Base-by-base conservation (phyloP, 1,140 invertebrate species). In the Lepidurus couesii region DNA sequence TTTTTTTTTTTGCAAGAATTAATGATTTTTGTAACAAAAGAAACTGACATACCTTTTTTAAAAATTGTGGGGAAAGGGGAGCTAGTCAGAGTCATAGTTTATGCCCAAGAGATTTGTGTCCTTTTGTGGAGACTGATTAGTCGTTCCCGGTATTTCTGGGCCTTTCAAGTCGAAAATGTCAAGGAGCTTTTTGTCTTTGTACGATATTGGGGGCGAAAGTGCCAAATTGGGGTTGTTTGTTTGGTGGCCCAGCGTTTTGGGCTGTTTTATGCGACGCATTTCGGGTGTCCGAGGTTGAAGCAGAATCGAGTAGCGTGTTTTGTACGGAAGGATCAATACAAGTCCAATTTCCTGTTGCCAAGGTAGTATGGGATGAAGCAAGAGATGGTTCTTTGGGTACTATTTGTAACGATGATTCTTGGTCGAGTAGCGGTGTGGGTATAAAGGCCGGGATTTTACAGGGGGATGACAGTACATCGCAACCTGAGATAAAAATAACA, bases 241-340 rank as follows among this genome's bases (percentile, higher is more conserved):
- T n/a, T 16, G 53, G 7, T 7, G 21, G 16, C 16, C 8, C 16
- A 65, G 53, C 21, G 53, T 65, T 65, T 65, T 21, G 13, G 53
- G 6, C 8, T 65, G 53, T 21, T n/a, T 65, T 13, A 65, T 21
- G 53, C 16, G 53, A 65, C 21, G 53, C 5, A 65, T 65, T 65
- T 21, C 6, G n/a, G 53, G 53, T 65, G 5, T n/a, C n/a, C 21
- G 53, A 21, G 53, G 3, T 65, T 65, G 21, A 13, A 21, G 53
- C 16, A 21, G 21, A 65, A 65, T 21, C 53, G 21, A 65, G 53
- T 21, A 13, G 53, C 6, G 53, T 65, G 53, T 65, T 65, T 65
- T 65, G 53, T 65, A 65, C 53, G 53, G 53, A 21, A 65, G 53
- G n/a, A 65, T 65, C 53, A 65, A 65, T 65, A 65, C 53, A 65